Conservation (phyloP, 2,113 vertebrate genomes). For the Phylloscopus whistleri region DNA sequence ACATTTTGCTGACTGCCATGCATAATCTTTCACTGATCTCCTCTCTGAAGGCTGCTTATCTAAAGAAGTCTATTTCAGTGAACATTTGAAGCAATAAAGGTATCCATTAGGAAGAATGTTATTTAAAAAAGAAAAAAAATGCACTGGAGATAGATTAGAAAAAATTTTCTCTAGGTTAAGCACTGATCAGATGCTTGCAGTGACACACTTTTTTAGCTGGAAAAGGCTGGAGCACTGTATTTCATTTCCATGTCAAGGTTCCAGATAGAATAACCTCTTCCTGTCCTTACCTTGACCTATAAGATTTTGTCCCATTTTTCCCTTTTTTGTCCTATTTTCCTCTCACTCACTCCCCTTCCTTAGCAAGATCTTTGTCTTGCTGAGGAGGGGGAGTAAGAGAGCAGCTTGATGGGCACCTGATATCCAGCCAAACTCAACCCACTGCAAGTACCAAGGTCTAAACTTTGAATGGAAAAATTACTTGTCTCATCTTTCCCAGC, state of each 20-base stretch:
- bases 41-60: neutral
- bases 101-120: neutral
- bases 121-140: neutral
- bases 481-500: neutral
- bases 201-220: neutral
- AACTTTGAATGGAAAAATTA: neutral
- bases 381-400: neutral
- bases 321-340: neutral
- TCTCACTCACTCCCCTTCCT: neutral
- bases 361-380: neutral
- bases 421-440: neutral
- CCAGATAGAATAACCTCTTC: neutral
- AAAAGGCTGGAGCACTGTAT: neutral
- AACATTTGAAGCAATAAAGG: neutral
- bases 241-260: neutral
- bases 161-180: neutral
- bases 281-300: neutral
- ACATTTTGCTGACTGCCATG: neutral
- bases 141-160: neutral
- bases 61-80: neutral
- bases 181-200: neutral
- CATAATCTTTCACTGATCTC: neutral
- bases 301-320: neutral
- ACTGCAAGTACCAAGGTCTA: neutral
- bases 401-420: neutral